Base-by-base conservation (phyloP, 2,888 invertebrate species). In the Eumerus sabulonum region DNA sequence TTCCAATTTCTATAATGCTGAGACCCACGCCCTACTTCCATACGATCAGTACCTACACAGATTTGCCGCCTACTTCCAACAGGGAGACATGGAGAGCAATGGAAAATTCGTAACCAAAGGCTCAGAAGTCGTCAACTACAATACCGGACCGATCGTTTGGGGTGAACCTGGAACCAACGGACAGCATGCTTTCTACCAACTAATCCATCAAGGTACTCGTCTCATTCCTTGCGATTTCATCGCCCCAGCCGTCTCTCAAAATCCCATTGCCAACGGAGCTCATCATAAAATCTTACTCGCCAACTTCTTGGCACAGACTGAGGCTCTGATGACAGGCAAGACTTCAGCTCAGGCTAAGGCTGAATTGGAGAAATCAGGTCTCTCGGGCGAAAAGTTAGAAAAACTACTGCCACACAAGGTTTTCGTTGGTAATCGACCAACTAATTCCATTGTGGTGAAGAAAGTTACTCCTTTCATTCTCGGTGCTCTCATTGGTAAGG, bases 91-190 rank as follows among this genome's bases (percentile, higher is more conserved):
- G 99, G 99, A 99, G 90, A 98, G 98, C 83, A 99, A 99, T 89
- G 99, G 99, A 81, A 99, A 99, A 90, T 95, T 94, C 85, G 95
- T 96, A 27, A 95, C 95, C 0, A 92, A 94, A 36, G 86, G 84
- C 35, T 94, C 95, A 0, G 88, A 92, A 71, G 89, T 88, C 12
- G 88, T 88, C 12, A 83, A 85, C 62, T 89, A 88, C 71, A 89
- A 84, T 67, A 89, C 89, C 2, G 89, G 89, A 0, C 89, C 89
- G 51, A 89, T 89, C 85, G 89, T 89, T 35, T 89, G 89, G 89
- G 99, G 99, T 62, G 99, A 99, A 90, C 98, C 99, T 0, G 99
- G 99, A 16, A 99, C 99, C 45, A 99, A 99, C 89, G 99, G 99
- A 0, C 99, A 99, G 86, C 99, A 99, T 90, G 99, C 99, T 68